Evolutionary conservation across 1,140 invertebrate species (phyloP).

Genomic region (Heliconius melpomene): DNA sequence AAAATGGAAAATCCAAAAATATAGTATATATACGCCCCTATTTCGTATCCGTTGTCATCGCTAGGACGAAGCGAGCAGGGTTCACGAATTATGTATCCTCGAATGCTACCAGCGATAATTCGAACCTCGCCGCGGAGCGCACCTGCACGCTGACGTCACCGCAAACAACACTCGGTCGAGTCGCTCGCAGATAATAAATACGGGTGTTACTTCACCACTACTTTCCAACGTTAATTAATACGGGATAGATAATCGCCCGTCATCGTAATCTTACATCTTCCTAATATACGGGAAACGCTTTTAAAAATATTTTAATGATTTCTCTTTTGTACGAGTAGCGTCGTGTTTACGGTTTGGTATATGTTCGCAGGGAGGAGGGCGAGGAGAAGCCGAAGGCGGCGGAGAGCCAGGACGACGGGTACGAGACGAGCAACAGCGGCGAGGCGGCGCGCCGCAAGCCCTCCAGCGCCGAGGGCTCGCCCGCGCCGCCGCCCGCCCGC

Average conservation of each 20-base stretch:
- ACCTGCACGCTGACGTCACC: conserved; percentile 48
- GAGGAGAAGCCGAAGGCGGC: conserved; percentile 79
- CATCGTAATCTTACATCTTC: conserved; percentile 9
- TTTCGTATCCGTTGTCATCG: background rate
- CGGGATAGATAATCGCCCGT: conserved; percentile 24
- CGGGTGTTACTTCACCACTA: conserved; percentile 39
- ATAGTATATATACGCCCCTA: background rate
- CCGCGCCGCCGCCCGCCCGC: conserved; percentile 54
- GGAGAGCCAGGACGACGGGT: conserved; percentile 91
- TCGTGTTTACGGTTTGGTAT: background rate
- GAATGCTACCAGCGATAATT: conserved; percentile 23
- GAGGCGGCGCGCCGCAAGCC: conserved; percentile 77
- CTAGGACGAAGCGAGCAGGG: conserved; percentile 11
- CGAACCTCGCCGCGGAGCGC: conserved; percentile 27
- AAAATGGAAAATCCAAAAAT: background rate
- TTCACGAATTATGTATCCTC: conserved; percentile 22
- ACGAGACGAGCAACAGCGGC: conserved; percentile 91
- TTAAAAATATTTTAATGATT: too few relatives aligned
- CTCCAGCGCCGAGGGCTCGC: conserved; percentile 67
- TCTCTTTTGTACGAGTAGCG: too few relatives aligned
- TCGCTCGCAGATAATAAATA: conserved; percentile 41
- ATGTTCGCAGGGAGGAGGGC: conserved; percentile 69
- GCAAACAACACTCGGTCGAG: conserved; percentile 35
- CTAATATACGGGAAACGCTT: background rate
- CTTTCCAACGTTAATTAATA: conserved; percentile 39